Evolutionary conservation across 2,888 invertebrate species (phyloP).

Genomic region (Cerceris ruficornis): DNA sequence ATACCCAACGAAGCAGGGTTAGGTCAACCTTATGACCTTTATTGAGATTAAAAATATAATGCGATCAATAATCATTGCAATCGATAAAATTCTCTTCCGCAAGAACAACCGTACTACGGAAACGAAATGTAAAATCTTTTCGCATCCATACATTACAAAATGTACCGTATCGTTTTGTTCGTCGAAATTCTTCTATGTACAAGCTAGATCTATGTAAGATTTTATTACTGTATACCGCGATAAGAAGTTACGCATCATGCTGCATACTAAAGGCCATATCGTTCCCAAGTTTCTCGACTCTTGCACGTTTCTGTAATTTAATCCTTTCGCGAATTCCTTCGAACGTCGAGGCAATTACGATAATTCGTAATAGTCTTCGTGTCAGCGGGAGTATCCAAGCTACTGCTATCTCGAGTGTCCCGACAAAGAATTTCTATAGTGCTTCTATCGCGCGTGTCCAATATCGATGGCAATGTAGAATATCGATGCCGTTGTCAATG

Average conservation of each 20-base stretch:
- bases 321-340: no score
- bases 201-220: slow-evolving; percentile 69
- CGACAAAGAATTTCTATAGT: no score
- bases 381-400: no score
- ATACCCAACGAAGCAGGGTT: slow-evolving; percentile 14
- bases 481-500: slow-evolving; percentile 5
- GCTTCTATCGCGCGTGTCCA: slow-evolving; percentile 26
- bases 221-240: slow-evolving; percentile 58
- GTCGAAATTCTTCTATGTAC: slow-evolving; percentile 66
- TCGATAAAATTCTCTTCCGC: slow-evolving; percentile 32
- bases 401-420: no score
- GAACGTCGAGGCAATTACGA: not conserved
- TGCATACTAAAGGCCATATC: slow-evolving; percentile 66
- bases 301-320: not conserved
- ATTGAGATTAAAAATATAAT: slow-evolving; percentile 56
- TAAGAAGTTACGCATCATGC: slow-evolving; percentile 65
- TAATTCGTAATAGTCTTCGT: not conserved
- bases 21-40: slow-evolving; percentile 16
- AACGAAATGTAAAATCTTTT: slow-evolving; percentile 57
- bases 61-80: slow-evolving; percentile 38
- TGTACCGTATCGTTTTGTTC: slow-evolving; percentile 62
- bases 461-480: slow-evolving; percentile 22
- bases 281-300: slow-evolving; percentile 37
- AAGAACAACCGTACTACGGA: slow-evolving; percentile 50
- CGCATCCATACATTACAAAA: slow-evolving; percentile 66